Evolutionary conservation across 2,888 invertebrate species (phyloP), one percentile per base, ranked within the genome.

Genomic region (Pandemis heparana): DNA sequence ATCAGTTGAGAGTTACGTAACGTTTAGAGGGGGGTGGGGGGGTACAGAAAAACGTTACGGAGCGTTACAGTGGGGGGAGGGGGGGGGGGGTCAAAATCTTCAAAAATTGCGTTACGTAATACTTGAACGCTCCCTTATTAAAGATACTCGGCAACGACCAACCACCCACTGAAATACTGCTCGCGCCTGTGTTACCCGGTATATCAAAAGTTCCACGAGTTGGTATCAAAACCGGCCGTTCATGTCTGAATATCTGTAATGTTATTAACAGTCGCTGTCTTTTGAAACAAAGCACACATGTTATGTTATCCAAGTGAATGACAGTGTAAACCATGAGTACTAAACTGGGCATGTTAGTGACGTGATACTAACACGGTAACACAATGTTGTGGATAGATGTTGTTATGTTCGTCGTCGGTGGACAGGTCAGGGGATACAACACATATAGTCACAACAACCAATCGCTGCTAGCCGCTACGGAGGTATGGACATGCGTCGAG

Each of bases 291-390:
- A 78, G 80, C 78, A 82, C 80, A 82, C 81, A 83, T 82, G 87
- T 90, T 78, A 88, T 83, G 82, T 86, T 82, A 85, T 79, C 43
- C 79, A 82, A 79, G 86, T 87, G 83, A 85, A 88, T 88, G 88
- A 83, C 70, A 85, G 91, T 92, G 91, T 91, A 87, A 87, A 81
- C 84, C 80, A 89, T 87, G 89, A 85, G 80, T 81, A 86, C 86
- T 87, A 87, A 81, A 77, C 76, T 80, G 81, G 77, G 79, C 81
- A 86, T 88, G 87, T 90, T 83, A 87, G 88, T 90, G 82, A 83
- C 81, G 87, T 85, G 85, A 83, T 77, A 81, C 79, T 78, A 83
- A 83, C 80, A 83, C 74, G 79, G 80, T 81, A 32, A 63, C 61
- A 87, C 83, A 83, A 86, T 86, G 86, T 83, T 88, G 87, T 89